Base-by-base conservation (phyloP, 2,797 vertebrate species). In the Caiman crocodilus region DNA sequence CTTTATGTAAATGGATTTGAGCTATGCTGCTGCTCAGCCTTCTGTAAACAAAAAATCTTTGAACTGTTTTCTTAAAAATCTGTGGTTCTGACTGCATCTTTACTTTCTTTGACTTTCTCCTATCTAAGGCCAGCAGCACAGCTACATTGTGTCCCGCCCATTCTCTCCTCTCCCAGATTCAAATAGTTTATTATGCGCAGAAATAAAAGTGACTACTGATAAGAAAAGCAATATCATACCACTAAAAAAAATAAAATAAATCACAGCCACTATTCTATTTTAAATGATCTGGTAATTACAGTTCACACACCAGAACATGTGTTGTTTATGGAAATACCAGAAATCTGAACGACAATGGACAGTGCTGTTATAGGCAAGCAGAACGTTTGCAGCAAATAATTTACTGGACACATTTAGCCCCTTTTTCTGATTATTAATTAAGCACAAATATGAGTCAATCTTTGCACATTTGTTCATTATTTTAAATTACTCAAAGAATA, bases 361-460 rank as follows among this genome's bases (percentile, higher is more conserved):
- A 30, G 76, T 61, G 28, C 64, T 12, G 79, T 6, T 59, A 64
- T 35, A 65, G 79, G 74, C 2, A 88, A 74, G n/a, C 82, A 6
- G 82, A 4, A 2, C 23, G 78, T 90, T 65, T 9, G 17, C 91
- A 86, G 87, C 61, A 71, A 90, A 26, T n/a, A 8, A 76, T 71
- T 94, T 82, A 90, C 74, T 35, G 74, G 85, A 87, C 95, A 84
- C 82, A 76, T 86, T 95, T 94, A 94, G 28, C 76, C 26, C 35
- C 30, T 80, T 81, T 91, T 86, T 83, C 85, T 57, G 30, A 65
- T 95, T 80, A 17, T 94, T 95, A 97, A 81, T 3, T 2, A 80
- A 93, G 76, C 92, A 91, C 94, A 93, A 96, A 94, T 78, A 65
- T 4, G 11, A 90, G 96, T 95, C 92, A 90, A 82, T 96, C 95